Conservation (phyloP, 2,888 invertebrate genomes). For the Leucophenga maculata region DNA sequence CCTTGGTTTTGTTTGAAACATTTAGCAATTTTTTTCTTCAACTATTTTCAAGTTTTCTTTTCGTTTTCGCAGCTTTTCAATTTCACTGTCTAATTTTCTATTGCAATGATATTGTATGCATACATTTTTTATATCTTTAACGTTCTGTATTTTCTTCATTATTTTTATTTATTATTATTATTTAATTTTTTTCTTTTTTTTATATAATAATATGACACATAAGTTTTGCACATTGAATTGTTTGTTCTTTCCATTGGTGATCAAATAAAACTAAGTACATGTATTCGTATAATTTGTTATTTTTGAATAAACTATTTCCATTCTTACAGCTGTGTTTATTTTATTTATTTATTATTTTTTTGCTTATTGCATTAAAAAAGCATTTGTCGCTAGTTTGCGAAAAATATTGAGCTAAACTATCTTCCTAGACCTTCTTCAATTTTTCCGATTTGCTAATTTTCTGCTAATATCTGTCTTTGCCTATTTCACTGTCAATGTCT, state of each 20-base stretch:
- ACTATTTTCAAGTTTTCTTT: constrained; percentile 26
- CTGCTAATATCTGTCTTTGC: neutral
- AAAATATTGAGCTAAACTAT: neutral
- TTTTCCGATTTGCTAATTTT: neutral
- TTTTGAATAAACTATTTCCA: neutral
- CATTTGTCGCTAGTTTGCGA: constrained; percentile 2
- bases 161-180: neutral
- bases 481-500: neutral
- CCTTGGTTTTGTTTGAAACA: constrained; percentile 14
- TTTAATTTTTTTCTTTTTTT: constrained; percentile 10
- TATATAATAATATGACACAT: constrained; percentile 3
- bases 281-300: neutral
- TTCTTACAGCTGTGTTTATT: constrained; percentile 10
- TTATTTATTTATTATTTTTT: constrained; percentile 31
- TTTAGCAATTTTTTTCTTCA: constrained; percentile 28
- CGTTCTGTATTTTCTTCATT: no score
- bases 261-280: neutral
- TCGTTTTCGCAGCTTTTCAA: neutral
- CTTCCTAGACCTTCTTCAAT: neutral
- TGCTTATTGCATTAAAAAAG: constrained; percentile 9
- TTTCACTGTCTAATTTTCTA: neutral
- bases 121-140: constrained; percentile 20
- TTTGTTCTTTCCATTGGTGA: neutral
- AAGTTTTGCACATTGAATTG: constrained; percentile 5
- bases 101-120: constrained; percentile 26